A percentile compares a stretch with the other conserved stretches of the same genome.
Evolutionary conservation across 2,888 invertebrate genomes (phyloP).

Genomic region (Epicampocera succincta): DNA sequence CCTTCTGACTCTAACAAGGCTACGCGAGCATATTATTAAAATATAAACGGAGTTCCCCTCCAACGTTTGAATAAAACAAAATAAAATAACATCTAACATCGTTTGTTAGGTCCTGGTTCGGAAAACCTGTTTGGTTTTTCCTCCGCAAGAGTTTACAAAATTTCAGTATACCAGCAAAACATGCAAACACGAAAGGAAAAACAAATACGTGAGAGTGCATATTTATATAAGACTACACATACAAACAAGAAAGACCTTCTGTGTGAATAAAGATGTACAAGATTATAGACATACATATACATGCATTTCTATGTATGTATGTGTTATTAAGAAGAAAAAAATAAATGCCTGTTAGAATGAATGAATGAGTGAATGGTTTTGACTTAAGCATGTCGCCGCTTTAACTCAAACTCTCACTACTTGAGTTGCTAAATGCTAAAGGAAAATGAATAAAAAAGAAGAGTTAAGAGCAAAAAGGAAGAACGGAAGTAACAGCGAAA

Average conservation of each 20-base stretch:
- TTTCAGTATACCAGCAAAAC: too few species aligned
- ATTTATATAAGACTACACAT: neutral
- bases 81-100: too few species aligned
- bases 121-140: too few species aligned
- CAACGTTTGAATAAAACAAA: too few species aligned
- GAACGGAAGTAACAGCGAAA: conserved; percentile 19
- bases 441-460: conserved; percentile 19
- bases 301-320: neutral
- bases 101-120: too few species aligned
- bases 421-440: conserved; percentile 50
- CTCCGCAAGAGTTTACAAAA: too few species aligned
- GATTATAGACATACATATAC: too few species aligned
- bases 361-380: conserved; percentile 61
- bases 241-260: neutral
- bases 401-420: conserved; percentile 52
- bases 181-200: too few species aligned
- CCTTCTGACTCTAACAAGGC: too few species aligned
- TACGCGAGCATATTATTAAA: too few species aligned
- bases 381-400: conserved; percentile 64
- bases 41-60: too few species aligned
- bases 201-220: neutral
- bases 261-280: neutral
- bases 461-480: conserved; percentile 6
- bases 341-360: conserved; percentile 44
- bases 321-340: neutral